These are phyloP conservation scores for Conus ventricosus DNA, from an alignment of 1,140 invertebrate species.

Conservation along the genomic window DNA sequence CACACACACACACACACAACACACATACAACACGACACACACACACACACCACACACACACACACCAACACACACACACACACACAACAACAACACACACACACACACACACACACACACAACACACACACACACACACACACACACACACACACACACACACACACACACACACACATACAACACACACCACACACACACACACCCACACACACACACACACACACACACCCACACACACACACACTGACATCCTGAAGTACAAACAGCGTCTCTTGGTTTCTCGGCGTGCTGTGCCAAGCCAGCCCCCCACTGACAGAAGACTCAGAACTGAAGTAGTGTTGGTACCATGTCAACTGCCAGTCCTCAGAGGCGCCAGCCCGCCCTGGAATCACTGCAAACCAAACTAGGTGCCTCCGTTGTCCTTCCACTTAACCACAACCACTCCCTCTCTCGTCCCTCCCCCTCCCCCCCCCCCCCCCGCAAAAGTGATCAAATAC, in stretches of 20 bases:
- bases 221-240: conserved; percentile 14
- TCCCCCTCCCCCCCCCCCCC: too few relatives aligned
- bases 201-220: conserved; percentile 13
- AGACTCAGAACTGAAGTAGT: neutral
- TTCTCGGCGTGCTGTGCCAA: neutral
- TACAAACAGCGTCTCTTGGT: too few relatives aligned
- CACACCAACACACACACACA: too few relatives aligned
- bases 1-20: conserved; percentile 20
- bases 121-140: too few relatives aligned
- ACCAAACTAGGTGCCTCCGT: neutral
- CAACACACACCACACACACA: neutral
- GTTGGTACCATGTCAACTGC: neutral
- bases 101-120: too few relatives aligned
- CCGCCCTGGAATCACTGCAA: neutral
- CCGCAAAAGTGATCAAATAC: neutral
- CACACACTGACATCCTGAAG: neutral
- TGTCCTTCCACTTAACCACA: neutral
- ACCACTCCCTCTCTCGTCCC: neutral
- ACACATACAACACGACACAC: too few relatives aligned
- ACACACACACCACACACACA: conserved; percentile 12
- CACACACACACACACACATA: conserved; percentile 17
- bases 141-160: neutral
- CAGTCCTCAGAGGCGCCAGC: neutral
- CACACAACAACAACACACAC: too few relatives aligned
- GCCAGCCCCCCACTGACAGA: neutral